A percentile compares a stretch with the other conserved stretches of the same genome.
Evolutionary conservation across 64 coral and sea anemone species (phyloP).

Genomic region (Montipora sp.): DNA sequence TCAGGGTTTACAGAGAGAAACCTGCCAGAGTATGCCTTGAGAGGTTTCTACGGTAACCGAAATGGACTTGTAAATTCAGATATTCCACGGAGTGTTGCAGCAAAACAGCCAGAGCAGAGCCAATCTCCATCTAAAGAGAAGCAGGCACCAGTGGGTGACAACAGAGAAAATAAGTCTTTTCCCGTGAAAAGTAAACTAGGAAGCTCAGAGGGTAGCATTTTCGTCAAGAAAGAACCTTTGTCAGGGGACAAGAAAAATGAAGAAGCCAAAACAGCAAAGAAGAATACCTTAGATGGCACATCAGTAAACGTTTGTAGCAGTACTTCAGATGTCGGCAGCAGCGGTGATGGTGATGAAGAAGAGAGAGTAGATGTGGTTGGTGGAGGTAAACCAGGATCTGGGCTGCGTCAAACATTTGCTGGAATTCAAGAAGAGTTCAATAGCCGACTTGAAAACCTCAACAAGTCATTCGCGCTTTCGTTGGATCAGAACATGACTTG

Average conservation of each 20-base stretch:
- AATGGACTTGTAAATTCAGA: constrained; percentile 44
- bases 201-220: neutral
- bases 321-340: neutral
- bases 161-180: neutral
- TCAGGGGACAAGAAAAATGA: constrained; percentile 42
- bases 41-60: neutral
- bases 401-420: constrained; percentile 65
- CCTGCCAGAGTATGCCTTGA: constrained; percentile 65
- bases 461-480: constrained; percentile 79
- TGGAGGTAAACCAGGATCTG: constrained; percentile 51
- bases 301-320: constrained; percentile 2
- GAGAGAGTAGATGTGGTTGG: constrained; percentile 56
- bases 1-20: constrained; percentile 71
- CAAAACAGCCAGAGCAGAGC: constrained; percentile 45
- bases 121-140: constrained; percentile 1
- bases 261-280: constrained; percentile 40
- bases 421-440: constrained; percentile 91
- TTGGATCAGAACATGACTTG: constrained; percentile 60
- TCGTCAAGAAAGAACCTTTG: neutral
- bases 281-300: constrained; percentile 1
- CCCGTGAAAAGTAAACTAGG: neutral
- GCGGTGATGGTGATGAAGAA: neutral
- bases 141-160: neutral
- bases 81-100: constrained; percentile 19
- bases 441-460: constrained; percentile 78